A percentile compares a stretch with the other conserved stretches of the same genome.
Conservation (phyloP, 2,797 vertebrate species). For the Paguma larvata region DNA sequence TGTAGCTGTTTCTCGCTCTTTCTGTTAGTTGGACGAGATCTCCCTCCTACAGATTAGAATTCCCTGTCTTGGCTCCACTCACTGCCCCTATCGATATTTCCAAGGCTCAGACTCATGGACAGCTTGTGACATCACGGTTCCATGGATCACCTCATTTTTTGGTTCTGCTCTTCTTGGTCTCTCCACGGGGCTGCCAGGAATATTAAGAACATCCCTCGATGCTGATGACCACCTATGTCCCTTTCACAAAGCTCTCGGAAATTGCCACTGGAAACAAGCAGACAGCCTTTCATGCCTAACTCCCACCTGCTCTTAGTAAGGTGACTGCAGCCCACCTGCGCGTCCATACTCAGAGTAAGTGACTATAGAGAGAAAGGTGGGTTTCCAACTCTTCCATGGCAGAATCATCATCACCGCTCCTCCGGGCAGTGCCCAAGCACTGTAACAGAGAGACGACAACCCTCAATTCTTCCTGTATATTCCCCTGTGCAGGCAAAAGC, state of each 20-base stretch:
- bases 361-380: background rate
- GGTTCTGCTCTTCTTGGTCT: background rate
- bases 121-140: background rate
- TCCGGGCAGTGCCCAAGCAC: background rate
- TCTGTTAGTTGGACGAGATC: background rate
- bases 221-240: background rate
- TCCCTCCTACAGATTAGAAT: background rate
- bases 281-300: too few relatives aligned
- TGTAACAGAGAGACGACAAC: background rate
- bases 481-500: background rate
- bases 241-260: background rate
- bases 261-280: background rate
- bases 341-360: background rate
- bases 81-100: accelerated
- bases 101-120: background rate
- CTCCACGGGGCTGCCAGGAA: background rate
- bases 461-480: background rate
- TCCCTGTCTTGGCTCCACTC: background rate
- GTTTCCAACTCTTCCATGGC: too few relatives aligned
- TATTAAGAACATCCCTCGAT: background rate
- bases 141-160: background rate
- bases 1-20: background rate
- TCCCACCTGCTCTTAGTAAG: background rate
- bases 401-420: background rate
- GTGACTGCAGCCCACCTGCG: too few relatives aligned